Conservation (phyloP, 2,113 vertebrate species). For the Chionodraco myersi region DNA sequence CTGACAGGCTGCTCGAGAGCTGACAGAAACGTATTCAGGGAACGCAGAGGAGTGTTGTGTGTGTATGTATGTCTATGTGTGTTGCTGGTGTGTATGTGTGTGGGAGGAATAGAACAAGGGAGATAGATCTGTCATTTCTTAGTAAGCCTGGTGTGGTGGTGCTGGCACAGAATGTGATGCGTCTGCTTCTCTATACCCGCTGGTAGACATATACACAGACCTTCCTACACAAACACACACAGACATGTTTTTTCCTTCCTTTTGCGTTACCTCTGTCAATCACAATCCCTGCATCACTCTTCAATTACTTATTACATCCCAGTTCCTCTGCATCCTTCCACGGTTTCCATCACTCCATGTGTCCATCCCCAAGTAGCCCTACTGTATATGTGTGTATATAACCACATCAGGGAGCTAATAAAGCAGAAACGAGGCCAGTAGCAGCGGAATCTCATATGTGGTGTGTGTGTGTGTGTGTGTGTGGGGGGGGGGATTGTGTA, state of each 20-base stretch:
- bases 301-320: constrained; percentile 58
- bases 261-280: constrained; percentile 54
- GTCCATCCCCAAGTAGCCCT: constrained; percentile 59
- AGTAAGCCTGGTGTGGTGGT: constrained; percentile 45
- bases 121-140: constrained; percentile 71
- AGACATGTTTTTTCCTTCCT: constrained; percentile 24
- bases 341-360: constrained; percentile 59
- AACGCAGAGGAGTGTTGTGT: constrained; percentile 44
- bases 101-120: constrained; percentile 41
- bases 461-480: constrained; percentile 20
- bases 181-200: constrained; percentile 37
- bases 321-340: constrained; percentile 32
- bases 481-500: background rate
- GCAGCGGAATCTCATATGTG: constrained; percentile 55
- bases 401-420: constrained; percentile 75
- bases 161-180: constrained; percentile 62
- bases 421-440: constrained; percentile 70
- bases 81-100: constrained; percentile 33
- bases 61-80: constrained; percentile 22
- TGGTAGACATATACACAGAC: constrained; percentile 35
- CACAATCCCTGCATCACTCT: constrained; percentile 45
- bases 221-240: constrained; percentile 28
- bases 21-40: constrained; percentile 69
- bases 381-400: constrained; percentile 65
- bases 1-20: constrained; percentile 68